phyloP scores from a whole-genome alignment of 1,140 invertebrate genomes.

The Calephelis virginiensis region DNA sequence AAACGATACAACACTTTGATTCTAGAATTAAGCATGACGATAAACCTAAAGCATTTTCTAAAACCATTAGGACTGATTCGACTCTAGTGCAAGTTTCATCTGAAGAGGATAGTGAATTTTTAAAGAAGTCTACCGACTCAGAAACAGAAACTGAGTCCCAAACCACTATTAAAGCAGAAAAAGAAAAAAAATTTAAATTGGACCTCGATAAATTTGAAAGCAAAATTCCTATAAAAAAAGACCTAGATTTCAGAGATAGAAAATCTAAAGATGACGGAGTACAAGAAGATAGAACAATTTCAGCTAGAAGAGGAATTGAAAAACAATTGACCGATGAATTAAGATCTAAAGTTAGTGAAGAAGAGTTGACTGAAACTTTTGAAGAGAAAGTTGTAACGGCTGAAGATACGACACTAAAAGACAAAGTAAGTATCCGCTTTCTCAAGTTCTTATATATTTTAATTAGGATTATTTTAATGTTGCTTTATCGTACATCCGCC shows the following conservation, averaged over 20 bases:
- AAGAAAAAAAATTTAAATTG: conserved; percentile 50
- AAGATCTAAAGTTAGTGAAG: conserved; percentile 55
- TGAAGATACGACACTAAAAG: conserved; percentile 46
- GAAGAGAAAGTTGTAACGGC: conserved; percentile 62
- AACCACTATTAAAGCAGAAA: conserved; percentile 64
- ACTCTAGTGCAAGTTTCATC: conserved; percentile 77
- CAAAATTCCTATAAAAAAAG: conserved; percentile 36
- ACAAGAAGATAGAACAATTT: conserved; percentile 70
- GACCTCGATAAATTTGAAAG: conserved; percentile 61
- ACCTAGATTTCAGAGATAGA: conserved; percentile 50
- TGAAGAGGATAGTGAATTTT: conserved; percentile 76
- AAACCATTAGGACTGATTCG: conserved; percentile 72
- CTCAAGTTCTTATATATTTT: too few relatives aligned
- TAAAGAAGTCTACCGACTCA: conserved; percentile 78
- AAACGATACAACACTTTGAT: conserved; percentile 71
- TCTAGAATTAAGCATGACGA: conserved; percentile 61
- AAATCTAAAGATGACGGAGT: conserved; percentile 78
- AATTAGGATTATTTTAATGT: too few relatives aligned
- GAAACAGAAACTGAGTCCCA: conserved; percentile 78
- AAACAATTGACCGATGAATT: conserved; percentile 61
- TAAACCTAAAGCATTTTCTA: conserved; percentile 59
- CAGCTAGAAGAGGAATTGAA: conserved; percentile 52
- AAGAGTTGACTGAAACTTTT: conserved; percentile 57
- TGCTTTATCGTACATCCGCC: too few relatives aligned
- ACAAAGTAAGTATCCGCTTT: conserved; percentile 44